Evolutionary conservation across 2,797 vertebrate species (phyloP).

Genomic region (Monodelphis domestica): DNA sequence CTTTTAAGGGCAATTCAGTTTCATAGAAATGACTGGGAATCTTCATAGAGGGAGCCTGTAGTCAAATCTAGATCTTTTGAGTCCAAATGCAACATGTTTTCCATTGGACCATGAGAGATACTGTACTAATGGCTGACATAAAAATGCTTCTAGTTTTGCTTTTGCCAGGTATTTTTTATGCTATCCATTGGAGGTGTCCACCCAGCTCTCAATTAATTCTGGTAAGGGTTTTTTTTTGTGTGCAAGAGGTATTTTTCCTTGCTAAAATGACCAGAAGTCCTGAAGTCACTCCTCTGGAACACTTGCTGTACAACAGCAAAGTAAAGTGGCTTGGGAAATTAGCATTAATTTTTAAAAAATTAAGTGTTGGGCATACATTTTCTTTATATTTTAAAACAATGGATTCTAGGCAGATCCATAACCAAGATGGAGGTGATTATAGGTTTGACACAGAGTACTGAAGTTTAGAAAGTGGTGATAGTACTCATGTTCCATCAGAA

Average conservation of each 20-base stretch:
- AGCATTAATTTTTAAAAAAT: background rate
- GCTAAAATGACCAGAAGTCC: background rate
- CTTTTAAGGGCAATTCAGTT: background rate
- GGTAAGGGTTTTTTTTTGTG: background rate
- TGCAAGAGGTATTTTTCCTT: background rate
- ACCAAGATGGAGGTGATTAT: background rate
- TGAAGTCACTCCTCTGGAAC: background rate
- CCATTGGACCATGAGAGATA: background rate
- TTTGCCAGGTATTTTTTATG: background rate
- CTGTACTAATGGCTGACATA: background rate
- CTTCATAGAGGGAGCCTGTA: background rate
- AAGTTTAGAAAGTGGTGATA: background rate
- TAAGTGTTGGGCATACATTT: background rate
- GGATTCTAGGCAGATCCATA: background rate
- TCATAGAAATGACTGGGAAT: background rate
- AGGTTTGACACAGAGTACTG: background rate
- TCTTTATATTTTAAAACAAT: conserved; percentile 18
- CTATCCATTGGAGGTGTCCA: background rate
- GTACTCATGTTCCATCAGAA: too few species aligned
- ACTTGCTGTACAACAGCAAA: background rate
- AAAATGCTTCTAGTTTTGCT: background rate
- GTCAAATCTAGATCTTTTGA: background rate
- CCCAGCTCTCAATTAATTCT: background rate
- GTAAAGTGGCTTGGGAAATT: background rate
- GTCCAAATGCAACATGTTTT: background rate